Evolutionary conservation across 2,797 vertebrate species (phyloP), one percentile per base, ranked within the genome.

Genomic region (Gymnodraco acuticeps): DNA sequence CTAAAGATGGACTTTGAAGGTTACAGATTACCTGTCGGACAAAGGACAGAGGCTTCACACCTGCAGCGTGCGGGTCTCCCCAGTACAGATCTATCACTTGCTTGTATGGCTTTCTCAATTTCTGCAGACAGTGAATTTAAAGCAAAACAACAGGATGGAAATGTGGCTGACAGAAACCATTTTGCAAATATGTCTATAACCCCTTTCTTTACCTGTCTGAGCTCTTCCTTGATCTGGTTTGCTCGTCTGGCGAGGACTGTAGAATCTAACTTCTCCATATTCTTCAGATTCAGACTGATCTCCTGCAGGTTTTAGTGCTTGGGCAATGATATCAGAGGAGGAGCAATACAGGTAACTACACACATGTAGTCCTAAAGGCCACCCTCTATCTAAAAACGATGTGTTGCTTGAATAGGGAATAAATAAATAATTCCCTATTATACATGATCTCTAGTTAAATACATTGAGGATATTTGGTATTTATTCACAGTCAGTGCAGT

Each of bases 11-110:
- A 42, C 12, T 70, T 16, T 58, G 10, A 73, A 64, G 42, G 17
- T 70, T 46, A 52, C 5, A 45, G 9, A n/a, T 73, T 88, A 96
- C 95, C 94, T 96, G 95, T 53, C 93, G 88, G 53, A 91, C 78
- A 78, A 95, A 95, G 4, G 94, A 73, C 68, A 95, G 70, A 53
- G 94, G 94, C 61, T 93, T 95, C 27, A 94, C 9, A 2, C 94
- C 94, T 14, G 27, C 31, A 0, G 1, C 70, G 33, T 96, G 95
- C 1, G 63, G 52, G 75, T 95, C 91, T 1, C 86, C 90, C 38
- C 41, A 83, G 11, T 43, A 84, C 9, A 94, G 76, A 45, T 94
- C 56, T 23, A 95, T 87, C 31, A 96, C 55, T 6, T 92, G 77
- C 16, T 72, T 80, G 66, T 77, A 95, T 1, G 84, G 81, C 77